Conservation (phyloP, 2,888 invertebrate genomes). For the Lithophane socia region DNA sequence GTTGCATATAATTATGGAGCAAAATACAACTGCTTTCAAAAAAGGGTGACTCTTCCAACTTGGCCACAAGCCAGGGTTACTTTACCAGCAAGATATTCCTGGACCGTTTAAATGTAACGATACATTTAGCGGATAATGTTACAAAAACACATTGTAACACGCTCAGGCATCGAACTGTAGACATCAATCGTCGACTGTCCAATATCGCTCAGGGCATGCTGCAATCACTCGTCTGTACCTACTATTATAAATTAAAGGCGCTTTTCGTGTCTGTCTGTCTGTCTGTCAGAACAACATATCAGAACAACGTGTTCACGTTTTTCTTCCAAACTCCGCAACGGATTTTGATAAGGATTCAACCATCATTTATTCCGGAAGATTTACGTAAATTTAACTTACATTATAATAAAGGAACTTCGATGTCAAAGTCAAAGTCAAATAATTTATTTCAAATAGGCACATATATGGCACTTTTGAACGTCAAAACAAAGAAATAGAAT, state of each 20-base stretch:
- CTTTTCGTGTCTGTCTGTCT: not conserved
- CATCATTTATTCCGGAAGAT: not conserved
- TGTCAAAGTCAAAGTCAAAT: too few species aligned
- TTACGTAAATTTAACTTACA: not conserved
- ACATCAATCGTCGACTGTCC: conserved; percentile 54
- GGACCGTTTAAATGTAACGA: conserved; percentile 53
- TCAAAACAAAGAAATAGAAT: too few species aligned
- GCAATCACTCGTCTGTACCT: conserved; percentile 20
- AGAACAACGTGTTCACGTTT: not conserved
- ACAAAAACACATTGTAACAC: conserved; percentile 56
- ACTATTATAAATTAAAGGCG: not conserved
- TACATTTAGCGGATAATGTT: conserved; percentile 54
- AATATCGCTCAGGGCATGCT: conserved; percentile 46
- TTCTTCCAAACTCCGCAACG: not conserved
- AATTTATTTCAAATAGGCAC: too few species aligned
- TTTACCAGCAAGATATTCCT: conserved; percentile 45
- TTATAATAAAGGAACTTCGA: too few species aligned
- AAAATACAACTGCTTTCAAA: conserved; percentile 21
- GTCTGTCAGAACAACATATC: not conserved
- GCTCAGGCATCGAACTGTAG: conserved; percentile 59
- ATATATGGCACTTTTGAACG: too few species aligned
- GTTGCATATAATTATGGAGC: not conserved
- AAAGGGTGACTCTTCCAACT: conserved; percentile 26
- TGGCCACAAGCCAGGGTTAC: conserved; percentile 48
- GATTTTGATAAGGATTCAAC: not conserved